Conservation (phyloP, 2,797 vertebrate genomes). For the Cyclura pinguis region DNA sequence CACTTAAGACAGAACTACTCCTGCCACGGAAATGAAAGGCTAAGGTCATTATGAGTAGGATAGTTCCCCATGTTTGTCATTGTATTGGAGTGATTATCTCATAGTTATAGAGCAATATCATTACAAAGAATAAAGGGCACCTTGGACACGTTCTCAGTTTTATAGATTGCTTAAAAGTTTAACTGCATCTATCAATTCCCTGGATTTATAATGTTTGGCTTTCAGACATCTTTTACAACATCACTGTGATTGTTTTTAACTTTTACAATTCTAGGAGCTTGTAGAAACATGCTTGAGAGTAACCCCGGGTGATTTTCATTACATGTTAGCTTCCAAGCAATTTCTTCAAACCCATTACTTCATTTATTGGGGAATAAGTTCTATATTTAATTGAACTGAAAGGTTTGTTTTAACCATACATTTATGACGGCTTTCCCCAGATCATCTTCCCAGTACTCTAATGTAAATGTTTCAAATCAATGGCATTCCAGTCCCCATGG, state of each 20-base stretch:
- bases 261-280: slow-evolving; percentile 34
- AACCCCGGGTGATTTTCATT: not conserved
- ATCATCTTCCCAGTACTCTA: not conserved
- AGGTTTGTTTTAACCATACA: not conserved
- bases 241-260: slow-evolving; percentile 37
- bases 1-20: not conserved
- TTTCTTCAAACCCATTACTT: slow-evolving; percentile 23
- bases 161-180: slow-evolving; percentile 35
- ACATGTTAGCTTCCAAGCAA: slow-evolving; percentile 15
- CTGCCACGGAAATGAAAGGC: not conserved
- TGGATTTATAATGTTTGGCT: slow-evolving; percentile 27
- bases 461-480: not conserved
- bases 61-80: not conserved
- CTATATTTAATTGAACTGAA: slow-evolving; percentile 31
- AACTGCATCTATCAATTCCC: slow-evolving; percentile 29
- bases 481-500: not conserved
- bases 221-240: slow-evolving; percentile 35
- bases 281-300: slow-evolving; percentile 7
- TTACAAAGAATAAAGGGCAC: slow-evolving; percentile 22
- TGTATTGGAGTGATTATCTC: not conserved
- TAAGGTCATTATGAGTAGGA: not conserved
- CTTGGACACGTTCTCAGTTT: slow-evolving; percentile 10
- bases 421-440: not conserved
- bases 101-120: slow-evolving; percentile 23
- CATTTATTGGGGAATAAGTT: not conserved